A percentile compares a stretch with the other conserved stretches of the same genome.
These are phyloP conservation scores for Sesamia nonagrioides DNA, from an alignment of 1,140 invertebrate genomes.

Conservation along the genomic window DNA sequence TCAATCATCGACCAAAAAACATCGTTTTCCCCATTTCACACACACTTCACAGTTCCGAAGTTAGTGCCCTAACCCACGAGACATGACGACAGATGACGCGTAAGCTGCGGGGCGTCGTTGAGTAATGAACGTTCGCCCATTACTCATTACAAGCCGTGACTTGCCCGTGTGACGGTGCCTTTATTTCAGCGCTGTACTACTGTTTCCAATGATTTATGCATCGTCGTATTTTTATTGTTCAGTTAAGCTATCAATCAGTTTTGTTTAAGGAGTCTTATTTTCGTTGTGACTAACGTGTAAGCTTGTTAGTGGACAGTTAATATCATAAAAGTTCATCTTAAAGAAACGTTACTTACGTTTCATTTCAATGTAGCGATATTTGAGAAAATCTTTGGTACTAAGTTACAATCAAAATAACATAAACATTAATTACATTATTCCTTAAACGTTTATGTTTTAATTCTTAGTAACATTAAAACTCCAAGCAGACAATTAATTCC, in stretches of 20 bases:
- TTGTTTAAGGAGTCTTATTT: slow-evolving; percentile 17
- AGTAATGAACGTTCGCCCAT: slow-evolving; percentile 74
- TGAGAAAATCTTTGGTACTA: too few species aligned
- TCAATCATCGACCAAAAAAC: slow-evolving; percentile 28
- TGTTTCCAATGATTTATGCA: slow-evolving; percentile 65
- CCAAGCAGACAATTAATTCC: background rate
- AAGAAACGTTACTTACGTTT: too few species aligned
- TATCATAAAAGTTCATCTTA: background rate
- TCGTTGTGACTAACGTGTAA: slow-evolving; percentile 14
- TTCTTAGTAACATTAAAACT: background rate
- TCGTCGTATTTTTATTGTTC: slow-evolving; percentile 41
- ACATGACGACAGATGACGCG: slow-evolving; percentile 74
- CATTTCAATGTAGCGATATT: too few species aligned
- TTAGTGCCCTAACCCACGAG: slow-evolving; percentile 56
- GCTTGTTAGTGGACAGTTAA: background rate
- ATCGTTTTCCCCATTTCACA: slow-evolving; percentile 50
- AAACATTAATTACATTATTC: too few species aligned
- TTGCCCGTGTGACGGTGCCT: slow-evolving; percentile 60
- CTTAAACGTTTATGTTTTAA: background rate
- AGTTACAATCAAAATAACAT: background rate
- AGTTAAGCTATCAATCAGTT: slow-evolving; percentile 38
- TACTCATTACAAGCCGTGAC: slow-evolving; percentile 76
- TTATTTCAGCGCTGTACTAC: slow-evolving; percentile 66
- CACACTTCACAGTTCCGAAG: slow-evolving; percentile 50
- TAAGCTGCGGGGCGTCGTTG: slow-evolving; percentile 71